Evolutionary conservation across 2,797 vertebrate genomes (phyloP).

Genomic region (Tangara arthus): DNA sequence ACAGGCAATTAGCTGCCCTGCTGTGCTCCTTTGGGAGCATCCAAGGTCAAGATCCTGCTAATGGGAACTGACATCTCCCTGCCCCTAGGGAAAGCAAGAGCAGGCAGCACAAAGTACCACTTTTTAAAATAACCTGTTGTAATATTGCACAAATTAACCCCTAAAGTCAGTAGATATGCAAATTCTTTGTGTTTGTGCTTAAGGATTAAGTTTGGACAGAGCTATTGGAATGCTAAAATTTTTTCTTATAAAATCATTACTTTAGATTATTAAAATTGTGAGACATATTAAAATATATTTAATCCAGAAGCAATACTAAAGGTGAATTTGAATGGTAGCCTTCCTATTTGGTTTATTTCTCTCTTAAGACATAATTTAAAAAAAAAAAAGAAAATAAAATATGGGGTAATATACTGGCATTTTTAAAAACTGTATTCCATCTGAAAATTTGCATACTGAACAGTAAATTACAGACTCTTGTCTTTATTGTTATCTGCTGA

Average conservation of each 20-base stretch:
- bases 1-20: background rate
- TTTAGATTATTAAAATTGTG: background rate
- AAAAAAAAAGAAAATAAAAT: background rate
- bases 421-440: background rate
- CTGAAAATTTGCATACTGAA: background rate
- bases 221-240: background rate
- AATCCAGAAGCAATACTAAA: background rate
- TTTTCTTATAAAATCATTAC: background rate
- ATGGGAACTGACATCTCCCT: background rate
- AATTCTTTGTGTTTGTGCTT: background rate
- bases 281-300: background rate
- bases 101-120: background rate
- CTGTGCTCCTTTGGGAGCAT: background rate
- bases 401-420: background rate
- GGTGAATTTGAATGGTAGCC: background rate
- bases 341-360: background rate
- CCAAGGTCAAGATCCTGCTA: background rate
- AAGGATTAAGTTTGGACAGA: background rate
- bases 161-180: background rate
- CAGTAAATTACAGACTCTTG: background rate
- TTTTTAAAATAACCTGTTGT: background rate
- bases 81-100: background rate
- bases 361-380: background rate
- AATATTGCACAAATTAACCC: background rate
- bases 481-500: background rate